These are phyloP conservation scores for Clunio marinus DNA, from an alignment of 2,888 invertebrate species.

Conservation along the genomic window DNA sequence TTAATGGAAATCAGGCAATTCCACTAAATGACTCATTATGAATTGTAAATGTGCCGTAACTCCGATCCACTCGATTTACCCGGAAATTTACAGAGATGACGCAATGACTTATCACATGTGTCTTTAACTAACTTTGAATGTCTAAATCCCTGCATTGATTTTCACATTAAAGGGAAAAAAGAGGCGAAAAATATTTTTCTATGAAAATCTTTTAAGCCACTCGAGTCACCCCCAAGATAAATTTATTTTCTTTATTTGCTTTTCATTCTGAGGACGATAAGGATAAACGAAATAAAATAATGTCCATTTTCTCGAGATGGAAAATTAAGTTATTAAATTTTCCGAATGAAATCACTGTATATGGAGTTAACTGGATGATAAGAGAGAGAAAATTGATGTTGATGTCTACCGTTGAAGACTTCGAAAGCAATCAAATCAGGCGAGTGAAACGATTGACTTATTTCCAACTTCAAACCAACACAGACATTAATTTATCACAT, in stretches of 20 bases:
- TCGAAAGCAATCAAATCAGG: too few relatives aligned
- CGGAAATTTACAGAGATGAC: too few relatives aligned
- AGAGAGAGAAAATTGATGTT: too few relatives aligned
- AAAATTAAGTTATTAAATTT: conserved; percentile 34
- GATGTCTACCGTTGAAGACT: too few relatives aligned
- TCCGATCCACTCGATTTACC: neutral
- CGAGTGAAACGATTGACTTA: too few relatives aligned
- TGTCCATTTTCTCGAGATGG: conserved; percentile 19
- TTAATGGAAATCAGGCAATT: too few relatives aligned
- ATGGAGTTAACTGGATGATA: neutral
- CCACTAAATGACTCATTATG: neutral
- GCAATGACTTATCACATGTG: too few relatives aligned
- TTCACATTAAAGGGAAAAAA: too few relatives aligned
- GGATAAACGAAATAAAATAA: neutral
- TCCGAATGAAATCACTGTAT: conserved; percentile 15
- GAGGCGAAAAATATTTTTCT: neutral
- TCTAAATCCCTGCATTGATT: neutral
- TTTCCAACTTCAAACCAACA: too few relatives aligned
- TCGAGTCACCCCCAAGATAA: neutral
- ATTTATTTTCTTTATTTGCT: neutral
- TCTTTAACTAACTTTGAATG: too few relatives aligned
- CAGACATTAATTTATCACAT: too few relatives aligned
- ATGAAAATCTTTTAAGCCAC: neutral
- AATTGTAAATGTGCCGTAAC: conserved; percentile 9
- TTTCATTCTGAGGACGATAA: neutral